These are phyloP conservation scores for Drosophila bunnanda DNA, from an alignment of 2,888 invertebrate genomes.

Conservation along the genomic window DNA sequence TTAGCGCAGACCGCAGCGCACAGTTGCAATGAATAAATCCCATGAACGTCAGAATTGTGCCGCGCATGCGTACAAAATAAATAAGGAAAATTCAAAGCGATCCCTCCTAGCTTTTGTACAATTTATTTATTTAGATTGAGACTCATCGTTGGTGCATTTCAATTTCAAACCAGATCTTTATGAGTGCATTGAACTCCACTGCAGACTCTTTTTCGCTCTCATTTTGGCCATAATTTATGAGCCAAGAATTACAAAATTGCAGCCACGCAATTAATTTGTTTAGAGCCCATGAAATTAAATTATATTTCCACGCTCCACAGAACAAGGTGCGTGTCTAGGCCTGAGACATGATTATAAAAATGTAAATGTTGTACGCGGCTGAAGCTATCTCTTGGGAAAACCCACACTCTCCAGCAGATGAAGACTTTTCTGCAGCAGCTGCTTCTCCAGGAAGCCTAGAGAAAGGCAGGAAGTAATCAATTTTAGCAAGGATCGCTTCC, in stretches of 20 bases:
- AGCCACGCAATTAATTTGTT: conserved; percentile 60
- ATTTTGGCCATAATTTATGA: conserved; percentile 32
- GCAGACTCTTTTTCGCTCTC: conserved; percentile 3
- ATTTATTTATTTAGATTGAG: conserved; percentile 74
- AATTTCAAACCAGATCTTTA: background rate
- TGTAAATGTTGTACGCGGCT: conserved; percentile 14
- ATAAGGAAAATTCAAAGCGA: conserved; percentile 3
- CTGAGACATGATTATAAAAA: conserved; percentile 19
- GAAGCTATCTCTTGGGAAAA: conserved; percentile 22
- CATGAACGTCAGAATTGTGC: conserved; percentile 51
- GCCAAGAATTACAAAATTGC: conserved; percentile 58
- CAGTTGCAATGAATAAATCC: conserved; percentile 63
- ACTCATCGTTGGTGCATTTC: conserved; percentile 14
- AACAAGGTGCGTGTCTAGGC: conserved; percentile 31
- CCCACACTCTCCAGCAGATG: conserved; percentile 21
- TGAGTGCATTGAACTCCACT: conserved; percentile 53
- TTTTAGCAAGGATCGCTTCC: background rate
- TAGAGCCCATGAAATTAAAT: conserved; percentile 65
- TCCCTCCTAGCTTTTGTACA: conserved; percentile 45
- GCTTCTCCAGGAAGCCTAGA: background rate
- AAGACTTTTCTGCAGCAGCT: background rate
- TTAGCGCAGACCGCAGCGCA: conserved; percentile 63
- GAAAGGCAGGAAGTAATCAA: conserved; percentile 28
- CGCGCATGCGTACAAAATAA: conserved; percentile 56
- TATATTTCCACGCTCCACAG: conserved; percentile 28